Evolutionary conservation across 2,113 vertebrate species (phyloP).

Genomic region (Aythya baeri): DNA sequence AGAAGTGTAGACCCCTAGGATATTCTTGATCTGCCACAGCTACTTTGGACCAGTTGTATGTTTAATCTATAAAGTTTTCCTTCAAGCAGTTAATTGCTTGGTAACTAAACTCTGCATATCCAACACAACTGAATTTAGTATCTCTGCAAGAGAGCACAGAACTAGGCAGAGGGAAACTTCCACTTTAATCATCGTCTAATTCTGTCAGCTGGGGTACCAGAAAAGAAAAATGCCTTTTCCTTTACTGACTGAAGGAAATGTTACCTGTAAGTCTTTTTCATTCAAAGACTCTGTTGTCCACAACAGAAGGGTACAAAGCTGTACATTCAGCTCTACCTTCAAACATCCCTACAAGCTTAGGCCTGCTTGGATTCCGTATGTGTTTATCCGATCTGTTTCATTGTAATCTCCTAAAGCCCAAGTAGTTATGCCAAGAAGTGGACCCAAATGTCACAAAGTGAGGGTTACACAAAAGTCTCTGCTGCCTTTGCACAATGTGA

Average conservation of each 20-base stretch:
- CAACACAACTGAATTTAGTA: neutral
- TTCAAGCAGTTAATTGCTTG: neutral
- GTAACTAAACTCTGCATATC: neutral
- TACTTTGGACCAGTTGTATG: neutral
- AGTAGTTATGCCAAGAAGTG: neutral
- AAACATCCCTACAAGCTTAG: neutral
- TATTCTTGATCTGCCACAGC: neutral
- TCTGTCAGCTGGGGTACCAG: neutral
- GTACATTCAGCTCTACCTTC: neutral
- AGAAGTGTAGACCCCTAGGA: neutral
- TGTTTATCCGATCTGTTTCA: neutral
- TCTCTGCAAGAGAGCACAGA: neutral
- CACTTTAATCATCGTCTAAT: neutral
- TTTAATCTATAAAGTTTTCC: neutral
- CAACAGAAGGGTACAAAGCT: neutral
- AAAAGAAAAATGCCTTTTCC: neutral
- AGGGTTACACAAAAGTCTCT: neutral
- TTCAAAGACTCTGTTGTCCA: neutral
- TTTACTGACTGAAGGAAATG: neutral
- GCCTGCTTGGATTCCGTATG: neutral
- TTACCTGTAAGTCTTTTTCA: neutral
- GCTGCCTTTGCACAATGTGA: neutral
- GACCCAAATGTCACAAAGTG: neutral
- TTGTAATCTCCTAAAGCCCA: neutral
- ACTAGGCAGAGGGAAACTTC: neutral